phyloP scores from a whole-genome alignment of 53 echinoderm and acorn worm species.

The Mesocentrotus franciscanus region DNA sequence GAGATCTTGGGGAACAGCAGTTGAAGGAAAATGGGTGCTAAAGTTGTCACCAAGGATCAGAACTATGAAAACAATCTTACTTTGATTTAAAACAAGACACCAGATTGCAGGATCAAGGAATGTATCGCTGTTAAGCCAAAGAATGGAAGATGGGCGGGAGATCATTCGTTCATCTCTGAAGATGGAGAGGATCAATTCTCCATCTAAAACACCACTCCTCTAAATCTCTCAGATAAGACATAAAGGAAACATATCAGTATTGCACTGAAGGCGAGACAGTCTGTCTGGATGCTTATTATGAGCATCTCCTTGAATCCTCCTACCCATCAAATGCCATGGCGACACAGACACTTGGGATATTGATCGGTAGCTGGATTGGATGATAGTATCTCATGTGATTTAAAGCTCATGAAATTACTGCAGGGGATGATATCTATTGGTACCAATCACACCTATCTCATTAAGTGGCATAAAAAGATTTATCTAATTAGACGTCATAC shows the following conservation, averaged over 20 bases:
- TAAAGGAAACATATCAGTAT: neutral
- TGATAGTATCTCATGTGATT: constrained; percentile 12
- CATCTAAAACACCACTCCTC: constrained; percentile 4
- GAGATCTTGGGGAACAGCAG: no score
- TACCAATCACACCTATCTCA: neutral
- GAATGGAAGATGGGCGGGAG: neutral
- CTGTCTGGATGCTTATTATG: neutral
- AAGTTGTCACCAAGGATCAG: no score
- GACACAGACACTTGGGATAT: constrained; percentile 40
- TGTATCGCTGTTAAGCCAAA: neutral
- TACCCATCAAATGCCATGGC: neutral
- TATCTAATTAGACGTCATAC: neutral
- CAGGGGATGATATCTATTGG: neutral
- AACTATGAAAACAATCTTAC: no score
- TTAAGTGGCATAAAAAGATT: neutral
- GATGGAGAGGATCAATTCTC: neutral
- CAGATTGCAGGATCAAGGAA: neutral
- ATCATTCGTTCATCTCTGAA: neutral
- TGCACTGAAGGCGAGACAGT: neutral
- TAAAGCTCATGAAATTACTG: neutral
- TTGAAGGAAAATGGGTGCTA: no score
- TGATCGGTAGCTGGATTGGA: neutral
- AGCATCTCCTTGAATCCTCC: neutral
- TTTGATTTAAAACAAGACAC: no score
- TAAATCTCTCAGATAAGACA: constrained; percentile 6